Base-by-base conservation (phyloP, 2,113 vertebrate species). In the Hippocampus guttulatus region DNA sequence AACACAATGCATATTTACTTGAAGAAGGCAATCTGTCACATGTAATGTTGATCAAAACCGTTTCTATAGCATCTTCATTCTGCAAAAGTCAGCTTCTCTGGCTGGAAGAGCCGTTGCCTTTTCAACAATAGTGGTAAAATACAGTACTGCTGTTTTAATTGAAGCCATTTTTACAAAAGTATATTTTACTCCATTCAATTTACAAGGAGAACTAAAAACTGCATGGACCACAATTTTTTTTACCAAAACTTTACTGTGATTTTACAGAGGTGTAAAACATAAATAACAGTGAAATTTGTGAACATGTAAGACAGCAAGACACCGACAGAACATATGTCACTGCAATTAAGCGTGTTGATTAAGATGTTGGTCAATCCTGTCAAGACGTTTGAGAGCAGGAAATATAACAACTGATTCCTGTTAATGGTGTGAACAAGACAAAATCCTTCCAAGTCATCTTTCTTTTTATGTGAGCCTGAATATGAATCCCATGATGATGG, bases 341-440 rank as follows among this genome's bases (percentile, higher is more conserved):
- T 87, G 76, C 93, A 92, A 70, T 88, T 91, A 14, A 98, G 76
- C 0, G 97, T 98, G 77, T 98, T 93, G 27, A 98, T 49, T 1
- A 87, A 61, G 9, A 93, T 80, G 80, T 99, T 98, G 75, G 94
- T 93, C 40, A 93, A 30, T 64, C 96, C 97, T 12, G 97, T 99
- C 88, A 94, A 90, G 55, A 98, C 1, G 67, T 98, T 99, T 2
- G 95, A 94, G 0, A 96, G 81, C 82, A 98, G 82, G 87, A 99
- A 99, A 81, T 95, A 98, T 0, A 94, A 33, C 65, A 99, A 77
- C 63, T 98, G 96, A 64, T 98, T 98, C 90, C 92, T 94, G 86
- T 92, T 95, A 62, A 99, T 85, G n/a, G 96, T 95, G 57, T 91
- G 92, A 69, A 98, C 81, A 25, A 99, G 89, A 80, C 97, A 99